Conservation (phyloP, 2,797 vertebrate genomes). For the Dryobates pubescens region DNA sequence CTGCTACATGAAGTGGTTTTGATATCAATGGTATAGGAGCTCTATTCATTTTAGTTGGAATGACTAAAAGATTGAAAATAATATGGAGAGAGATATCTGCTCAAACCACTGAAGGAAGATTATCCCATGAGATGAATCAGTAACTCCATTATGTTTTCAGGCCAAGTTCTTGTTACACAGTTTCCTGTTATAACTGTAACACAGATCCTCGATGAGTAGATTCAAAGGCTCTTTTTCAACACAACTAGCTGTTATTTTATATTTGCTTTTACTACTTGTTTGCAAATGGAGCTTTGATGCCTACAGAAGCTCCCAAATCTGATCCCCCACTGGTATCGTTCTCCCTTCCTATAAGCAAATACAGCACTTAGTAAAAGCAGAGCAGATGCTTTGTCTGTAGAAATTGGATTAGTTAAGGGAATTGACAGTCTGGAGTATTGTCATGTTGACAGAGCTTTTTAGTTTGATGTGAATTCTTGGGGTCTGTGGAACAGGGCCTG, state of each 20-base stretch:
- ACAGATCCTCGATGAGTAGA: not conserved
- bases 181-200: not conserved
- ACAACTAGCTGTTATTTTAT: not conserved
- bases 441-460: constrained; percentile 32
- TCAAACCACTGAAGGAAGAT: not conserved
- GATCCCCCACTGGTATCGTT: not conserved
- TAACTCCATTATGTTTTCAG: not conserved
- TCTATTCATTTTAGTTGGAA: not conserved
- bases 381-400: constrained; percentile 4
- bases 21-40: not conserved
- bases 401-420: not conserved
- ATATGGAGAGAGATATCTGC: not conserved
- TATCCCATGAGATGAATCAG: not conserved
- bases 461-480: not conserved
- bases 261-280: not conserved
- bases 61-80: not conserved
- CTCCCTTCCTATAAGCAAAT: not conserved
- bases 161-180: not conserved
- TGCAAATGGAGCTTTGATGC: not conserved
- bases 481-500: not conserved
- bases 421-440: not conserved
- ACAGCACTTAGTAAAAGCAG: not conserved
- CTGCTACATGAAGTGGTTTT: not conserved
- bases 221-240: not conserved
- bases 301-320: not conserved